Conservation (phyloP, 30 jellyfish, hydroid and myxozoan genomes). For the Mastigias papua region DNA sequence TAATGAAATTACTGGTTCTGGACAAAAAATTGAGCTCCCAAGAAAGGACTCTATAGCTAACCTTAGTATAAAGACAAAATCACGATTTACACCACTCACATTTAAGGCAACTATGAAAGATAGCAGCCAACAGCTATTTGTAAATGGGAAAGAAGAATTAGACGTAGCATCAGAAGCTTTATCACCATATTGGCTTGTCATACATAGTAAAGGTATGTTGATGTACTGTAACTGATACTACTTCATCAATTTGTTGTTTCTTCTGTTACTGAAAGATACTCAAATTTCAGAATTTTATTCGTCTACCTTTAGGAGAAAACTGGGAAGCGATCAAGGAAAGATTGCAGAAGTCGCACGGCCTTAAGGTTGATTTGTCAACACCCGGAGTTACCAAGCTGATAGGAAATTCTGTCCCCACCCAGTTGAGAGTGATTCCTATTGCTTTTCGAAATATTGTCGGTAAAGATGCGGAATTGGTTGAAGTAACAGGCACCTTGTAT, state of each 20-base stretch:
- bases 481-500: conserved; percentile 63
- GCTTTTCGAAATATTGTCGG: conserved; percentile 65
- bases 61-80: conserved; percentile 10
- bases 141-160: conserved; percentile 69
- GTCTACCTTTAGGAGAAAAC: conserved; percentile 69
- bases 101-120: conserved; percentile 60
- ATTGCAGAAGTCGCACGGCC: conserved; percentile 20
- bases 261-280: no score
- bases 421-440: conserved; percentile 45
- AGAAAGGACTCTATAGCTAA: conserved; percentile 28
- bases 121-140: conserved; percentile 41
- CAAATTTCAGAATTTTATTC: no score
- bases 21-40: conserved; percentile 71
- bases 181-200: conserved; percentile 66
- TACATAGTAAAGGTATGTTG: conserved; percentile 66
- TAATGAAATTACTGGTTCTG: conserved; percentile 70
- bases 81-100: conserved; percentile 43
- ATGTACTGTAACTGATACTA: neutral
- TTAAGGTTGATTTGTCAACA: conserved; percentile 45
- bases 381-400: conserved; percentile 60
- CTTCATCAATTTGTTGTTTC: no score
- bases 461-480: conserved; percentile 56
- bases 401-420: conserved; percentile 26
- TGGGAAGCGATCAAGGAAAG: conserved; percentile 68
- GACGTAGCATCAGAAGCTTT: conserved; percentile 69